Evolutionary conservation across 2,888 invertebrate genomes (phyloP).

Genomic region (Hydriomena furcata): DNA sequence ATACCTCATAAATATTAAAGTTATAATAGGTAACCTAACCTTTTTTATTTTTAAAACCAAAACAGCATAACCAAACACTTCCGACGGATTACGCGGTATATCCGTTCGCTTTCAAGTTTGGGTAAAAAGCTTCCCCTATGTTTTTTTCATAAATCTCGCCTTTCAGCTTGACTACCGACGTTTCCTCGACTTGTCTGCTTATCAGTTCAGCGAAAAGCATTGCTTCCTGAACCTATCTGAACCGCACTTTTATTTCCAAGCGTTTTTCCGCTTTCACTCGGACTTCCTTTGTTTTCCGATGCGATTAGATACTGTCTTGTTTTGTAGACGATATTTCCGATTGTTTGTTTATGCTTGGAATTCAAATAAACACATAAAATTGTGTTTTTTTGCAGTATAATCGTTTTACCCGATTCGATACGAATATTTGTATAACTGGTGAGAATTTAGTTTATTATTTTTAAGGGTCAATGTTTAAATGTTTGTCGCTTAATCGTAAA

Average conservation of each 20-base stretch:
- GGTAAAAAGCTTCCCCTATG: conserved; percentile 46
- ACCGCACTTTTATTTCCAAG: conserved; percentile 54
- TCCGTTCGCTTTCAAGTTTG: conserved; percentile 45
- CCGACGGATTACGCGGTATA: conserved; percentile 48
- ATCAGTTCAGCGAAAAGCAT: conserved; percentile 69
- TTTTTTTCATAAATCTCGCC: conserved; percentile 70
- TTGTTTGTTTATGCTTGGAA: conserved; percentile 4
- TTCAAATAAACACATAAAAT: too few species aligned
- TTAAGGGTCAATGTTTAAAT: too few species aligned
- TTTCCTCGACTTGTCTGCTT: conserved; percentile 76
- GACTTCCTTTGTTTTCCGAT: conserved; percentile 41
- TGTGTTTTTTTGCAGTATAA: too few species aligned
- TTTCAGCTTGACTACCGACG: conserved; percentile 52
- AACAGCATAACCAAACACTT: conserved; percentile 56
- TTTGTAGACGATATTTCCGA: conserved; percentile 42
- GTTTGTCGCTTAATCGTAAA: too few species aligned
- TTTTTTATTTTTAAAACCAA: conserved; percentile 28
- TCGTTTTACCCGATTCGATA: too few species aligned
- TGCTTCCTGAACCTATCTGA: conserved; percentile 66
- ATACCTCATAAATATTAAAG: too few species aligned
- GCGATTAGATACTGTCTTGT: conserved; percentile 53
- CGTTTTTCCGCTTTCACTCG: conserved; percentile 43
- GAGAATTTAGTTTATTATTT: too few species aligned
- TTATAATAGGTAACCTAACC: not conserved
- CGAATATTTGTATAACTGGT: too few species aligned